Evolutionary conservation across 1,140 invertebrate species (phyloP).

Genomic region (Mesaphorura yosii): DNA sequence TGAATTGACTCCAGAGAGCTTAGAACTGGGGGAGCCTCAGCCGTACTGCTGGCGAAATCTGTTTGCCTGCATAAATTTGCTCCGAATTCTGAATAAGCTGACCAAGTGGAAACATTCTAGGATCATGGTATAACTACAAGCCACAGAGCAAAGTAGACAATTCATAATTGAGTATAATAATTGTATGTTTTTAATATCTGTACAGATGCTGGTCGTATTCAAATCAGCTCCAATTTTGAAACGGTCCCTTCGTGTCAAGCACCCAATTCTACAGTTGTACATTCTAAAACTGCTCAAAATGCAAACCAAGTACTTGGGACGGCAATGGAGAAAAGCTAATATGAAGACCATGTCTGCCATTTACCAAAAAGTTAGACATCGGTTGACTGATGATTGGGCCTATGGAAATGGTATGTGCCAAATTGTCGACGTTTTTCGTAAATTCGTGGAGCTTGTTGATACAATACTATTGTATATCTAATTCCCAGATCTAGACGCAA

Average conservation of each 20-base stretch:
- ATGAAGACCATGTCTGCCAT: constrained; percentile 99
- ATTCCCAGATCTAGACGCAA: constrained; percentile 76
- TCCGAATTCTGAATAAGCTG: constrained; percentile 94
- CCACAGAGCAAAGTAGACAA: background rate
- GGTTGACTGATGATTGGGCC: constrained; percentile 98
- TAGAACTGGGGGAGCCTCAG: constrained; percentile 78
- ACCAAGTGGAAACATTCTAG: constrained; percentile 99
- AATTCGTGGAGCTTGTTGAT: too few species aligned
- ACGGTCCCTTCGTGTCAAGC: constrained; percentile 83
- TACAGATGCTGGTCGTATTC: constrained; percentile 93
- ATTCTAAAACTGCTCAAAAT: constrained; percentile 96
- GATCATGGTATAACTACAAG: constrained; percentile 63
- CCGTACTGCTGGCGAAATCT: constrained; percentile 94
- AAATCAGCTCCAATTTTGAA: constrained; percentile 98
- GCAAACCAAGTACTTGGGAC: constrained; percentile 97
- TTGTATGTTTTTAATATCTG: constrained; percentile 22
- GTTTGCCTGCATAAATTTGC: constrained; percentile 94
- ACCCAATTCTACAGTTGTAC: constrained; percentile 97
- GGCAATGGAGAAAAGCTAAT: constrained; percentile 98
- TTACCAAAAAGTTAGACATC: constrained; percentile 89
- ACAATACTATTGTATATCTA: background rate
- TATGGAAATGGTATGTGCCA: constrained; percentile 80
- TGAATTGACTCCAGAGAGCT: constrained; percentile 81
- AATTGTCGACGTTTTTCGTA: too few species aligned
- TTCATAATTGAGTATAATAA: constrained; percentile 5